Conservation (phyloP, 2,888 invertebrate species). For the Parnassius apollo region DNA sequence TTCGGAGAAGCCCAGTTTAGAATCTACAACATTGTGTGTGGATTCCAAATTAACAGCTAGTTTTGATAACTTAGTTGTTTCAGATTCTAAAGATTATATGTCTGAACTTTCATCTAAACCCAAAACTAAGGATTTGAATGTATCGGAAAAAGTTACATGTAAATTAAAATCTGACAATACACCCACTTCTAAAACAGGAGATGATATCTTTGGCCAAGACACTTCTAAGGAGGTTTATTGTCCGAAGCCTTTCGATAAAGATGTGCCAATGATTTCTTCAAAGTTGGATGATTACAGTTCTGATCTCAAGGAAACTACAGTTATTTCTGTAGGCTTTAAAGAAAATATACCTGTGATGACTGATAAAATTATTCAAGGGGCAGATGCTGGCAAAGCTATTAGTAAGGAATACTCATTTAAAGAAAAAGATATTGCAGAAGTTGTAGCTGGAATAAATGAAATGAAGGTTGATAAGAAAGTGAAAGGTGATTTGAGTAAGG, state of each 20-base stretch:
- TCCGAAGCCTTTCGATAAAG: neutral
- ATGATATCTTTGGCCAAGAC: neutral
- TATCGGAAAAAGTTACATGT: neutral
- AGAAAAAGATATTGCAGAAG: conserved; percentile 6
- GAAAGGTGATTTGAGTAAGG: conserved; percentile 16
- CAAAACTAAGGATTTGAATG: neutral
- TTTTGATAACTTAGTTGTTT: neutral
- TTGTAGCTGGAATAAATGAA: conserved; percentile 5
- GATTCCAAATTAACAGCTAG: neutral
- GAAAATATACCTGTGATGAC: neutral
- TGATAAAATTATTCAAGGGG: neutral
- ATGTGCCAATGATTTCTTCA: conserved; percentile 7
- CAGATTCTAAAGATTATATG: neutral
- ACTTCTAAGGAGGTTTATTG: neutral
- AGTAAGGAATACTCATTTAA: neutral
- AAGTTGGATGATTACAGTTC: neutral
- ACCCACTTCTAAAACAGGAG: neutral
- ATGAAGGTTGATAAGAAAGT: conserved; percentile 4
- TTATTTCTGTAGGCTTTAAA: conserved; percentile 9
- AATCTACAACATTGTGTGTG: neutral
- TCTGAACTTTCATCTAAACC: neutral
- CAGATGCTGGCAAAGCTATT: neutral
- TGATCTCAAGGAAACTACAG: conserved; percentile 16
- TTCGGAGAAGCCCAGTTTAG: neutral
- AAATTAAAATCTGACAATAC: conserved; percentile 4